Percentiles rank a stretch among this genome's conserved stretches.
Conservation (phyloP, 2,888 invertebrate genomes). For the Drosophila testacea region DNA sequence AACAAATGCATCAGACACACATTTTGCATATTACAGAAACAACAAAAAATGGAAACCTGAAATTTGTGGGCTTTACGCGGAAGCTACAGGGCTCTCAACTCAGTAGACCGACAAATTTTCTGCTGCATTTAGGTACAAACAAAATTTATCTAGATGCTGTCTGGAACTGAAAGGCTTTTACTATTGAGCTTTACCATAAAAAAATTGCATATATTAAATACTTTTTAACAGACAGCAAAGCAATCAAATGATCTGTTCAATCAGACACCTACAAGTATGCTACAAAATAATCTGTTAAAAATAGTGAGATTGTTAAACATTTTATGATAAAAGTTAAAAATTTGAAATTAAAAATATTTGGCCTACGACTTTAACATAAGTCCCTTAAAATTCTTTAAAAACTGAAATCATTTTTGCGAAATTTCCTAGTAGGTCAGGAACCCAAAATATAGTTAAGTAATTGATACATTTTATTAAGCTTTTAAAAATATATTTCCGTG, state of each 20-base stretch:
- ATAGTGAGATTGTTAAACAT: background rate
- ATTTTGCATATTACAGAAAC: conserved; percentile 48
- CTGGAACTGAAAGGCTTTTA: background rate
- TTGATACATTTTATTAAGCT: too few species aligned
- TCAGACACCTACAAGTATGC: conserved; percentile 14
- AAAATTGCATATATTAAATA: conserved; percentile 7
- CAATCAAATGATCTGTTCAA: background rate
- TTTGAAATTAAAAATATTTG: background rate
- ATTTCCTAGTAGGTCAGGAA: too few species aligned
- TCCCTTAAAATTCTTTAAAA: too few species aligned
- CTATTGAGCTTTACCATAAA: background rate
- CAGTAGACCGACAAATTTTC: conserved; percentile 18
- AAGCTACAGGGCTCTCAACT: background rate
- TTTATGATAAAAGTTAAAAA: background rate
- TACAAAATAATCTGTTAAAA: background rate
- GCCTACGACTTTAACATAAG: too few species aligned
- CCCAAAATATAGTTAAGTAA: too few species aligned
- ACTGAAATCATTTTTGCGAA: too few species aligned
- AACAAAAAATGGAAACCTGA: conserved; percentile 1
- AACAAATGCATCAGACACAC: conserved; percentile 53
- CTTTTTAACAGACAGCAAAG: background rate
- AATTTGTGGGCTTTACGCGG: conserved; percentile 25
- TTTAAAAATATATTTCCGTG: too few species aligned
- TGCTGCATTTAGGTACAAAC: conserved; percentile 12
- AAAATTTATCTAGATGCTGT: conserved; percentile 1